A percentile compares a stretch with the other conserved stretches of the same genome.
Conservation (phyloP, 2,888 invertebrate species). For the Rhamnusium bicolor region DNA sequence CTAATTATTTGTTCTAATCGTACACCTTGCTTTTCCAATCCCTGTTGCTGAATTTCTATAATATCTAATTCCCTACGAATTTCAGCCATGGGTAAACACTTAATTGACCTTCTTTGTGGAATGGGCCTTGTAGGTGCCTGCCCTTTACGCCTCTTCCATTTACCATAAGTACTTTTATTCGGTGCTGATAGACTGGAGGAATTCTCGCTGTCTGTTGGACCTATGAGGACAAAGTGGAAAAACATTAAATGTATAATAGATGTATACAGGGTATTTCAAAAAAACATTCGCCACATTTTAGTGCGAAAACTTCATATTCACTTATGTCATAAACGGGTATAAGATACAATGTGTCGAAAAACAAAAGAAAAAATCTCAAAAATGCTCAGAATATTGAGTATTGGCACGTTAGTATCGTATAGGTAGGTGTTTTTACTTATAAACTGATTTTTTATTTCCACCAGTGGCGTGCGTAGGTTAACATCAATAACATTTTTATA, state of each 20-base stretch:
- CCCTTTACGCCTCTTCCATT: slow-evolving; percentile 85
- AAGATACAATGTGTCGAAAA: no score
- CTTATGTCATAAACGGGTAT: no score
- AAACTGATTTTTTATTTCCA: no score
- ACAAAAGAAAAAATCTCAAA: no score
- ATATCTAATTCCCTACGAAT: slow-evolving; percentile 82
- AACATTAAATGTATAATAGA: background rate
- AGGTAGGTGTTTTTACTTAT: no score
- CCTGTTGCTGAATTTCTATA: slow-evolving; percentile 90
- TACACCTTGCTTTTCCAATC: slow-evolving; percentile 92
- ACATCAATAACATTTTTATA: no score
- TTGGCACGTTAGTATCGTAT: no score
- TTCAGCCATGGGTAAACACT: slow-evolving; percentile 76
- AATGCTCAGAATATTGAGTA: no score
- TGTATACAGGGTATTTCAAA: no score
- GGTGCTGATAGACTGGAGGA: slow-evolving; percentile 58
- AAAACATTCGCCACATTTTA: no score
- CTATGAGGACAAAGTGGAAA: slow-evolving; percentile 16
- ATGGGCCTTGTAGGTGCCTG: slow-evolving; percentile 86
- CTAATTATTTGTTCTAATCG: slow-evolving; percentile 91
- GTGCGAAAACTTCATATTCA: background rate
- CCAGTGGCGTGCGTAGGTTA: no score
- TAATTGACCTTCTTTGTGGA: slow-evolving; percentile 79
- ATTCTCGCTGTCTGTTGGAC: slow-evolving; percentile 49
- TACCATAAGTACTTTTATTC: slow-evolving; percentile 78